These are phyloP conservation scores for Drosophila lacertosa DNA, from an alignment of 1,140 invertebrate genomes.

Conservation along the genomic window DNA sequence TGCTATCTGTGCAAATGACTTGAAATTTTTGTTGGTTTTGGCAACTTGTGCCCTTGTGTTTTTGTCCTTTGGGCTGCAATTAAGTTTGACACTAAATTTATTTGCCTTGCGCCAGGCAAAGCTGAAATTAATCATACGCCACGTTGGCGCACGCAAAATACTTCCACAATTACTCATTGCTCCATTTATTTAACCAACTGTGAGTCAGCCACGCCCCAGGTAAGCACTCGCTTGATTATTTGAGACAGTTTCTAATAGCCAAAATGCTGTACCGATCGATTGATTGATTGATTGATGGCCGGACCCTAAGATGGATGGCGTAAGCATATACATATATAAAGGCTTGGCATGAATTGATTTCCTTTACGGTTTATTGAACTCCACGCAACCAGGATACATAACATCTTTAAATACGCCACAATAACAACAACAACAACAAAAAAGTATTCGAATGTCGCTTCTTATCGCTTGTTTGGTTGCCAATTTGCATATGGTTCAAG, in stretches of 20 bases:
- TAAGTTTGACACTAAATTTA: constrained; percentile 76
- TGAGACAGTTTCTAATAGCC: constrained; percentile 12
- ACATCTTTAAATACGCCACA: neutral
- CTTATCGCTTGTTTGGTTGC: constrained; percentile 48
- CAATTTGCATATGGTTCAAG: constrained; percentile 69
- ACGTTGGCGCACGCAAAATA: constrained; percentile 38
- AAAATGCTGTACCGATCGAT: constrained; percentile 32
- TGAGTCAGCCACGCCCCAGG: constrained; percentile 30
- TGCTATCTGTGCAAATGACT: constrained; percentile 75
- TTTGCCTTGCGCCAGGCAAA: constrained; percentile 42
- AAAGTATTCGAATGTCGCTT: constrained; percentile 30
- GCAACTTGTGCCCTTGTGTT: neutral
- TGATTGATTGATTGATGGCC: constrained; percentile 47
- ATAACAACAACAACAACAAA: neutral
- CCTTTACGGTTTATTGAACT: constrained; percentile 28
- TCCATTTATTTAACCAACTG: constrained; percentile 35
- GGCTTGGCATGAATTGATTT: constrained; percentile 28
- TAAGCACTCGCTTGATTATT: constrained; percentile 22
- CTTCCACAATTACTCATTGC: constrained; percentile 34
- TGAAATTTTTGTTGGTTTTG: constrained; percentile 56
- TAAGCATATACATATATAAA: constrained; percentile 7
- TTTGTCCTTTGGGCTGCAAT: constrained; percentile 69
- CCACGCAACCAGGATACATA: constrained; percentile 19
- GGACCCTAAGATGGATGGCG: neutral
- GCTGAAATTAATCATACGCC: constrained; percentile 74